Conservation (phyloP, 1,140 invertebrate species). For the Drosophila aff. region DNA sequence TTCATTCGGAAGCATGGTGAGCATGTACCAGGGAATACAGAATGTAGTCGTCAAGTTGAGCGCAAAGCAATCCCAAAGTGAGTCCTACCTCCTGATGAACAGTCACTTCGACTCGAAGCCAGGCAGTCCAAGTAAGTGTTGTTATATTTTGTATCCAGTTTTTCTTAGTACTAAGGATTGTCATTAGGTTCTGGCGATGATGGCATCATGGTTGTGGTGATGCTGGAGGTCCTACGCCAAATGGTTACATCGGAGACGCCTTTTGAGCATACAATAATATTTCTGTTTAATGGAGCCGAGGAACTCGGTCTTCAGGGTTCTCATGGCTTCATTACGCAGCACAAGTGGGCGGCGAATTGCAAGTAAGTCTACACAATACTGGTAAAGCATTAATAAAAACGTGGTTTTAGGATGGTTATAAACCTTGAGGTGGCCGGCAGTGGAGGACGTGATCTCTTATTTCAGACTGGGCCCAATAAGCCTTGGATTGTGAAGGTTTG, state of each 20-base stretch:
- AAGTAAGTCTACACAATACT: slow-evolving; percentile 34
- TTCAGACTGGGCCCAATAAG: slow-evolving; percentile 96
- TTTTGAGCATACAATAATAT: slow-evolving; percentile 86
- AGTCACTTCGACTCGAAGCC: slow-evolving; percentile 97
- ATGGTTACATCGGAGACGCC: slow-evolving; percentile 48
- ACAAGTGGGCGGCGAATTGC: slow-evolving; percentile 89
- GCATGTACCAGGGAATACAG: slow-evolving; percentile 89
- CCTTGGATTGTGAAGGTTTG: slow-evolving; percentile 94
- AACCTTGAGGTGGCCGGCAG: slow-evolving; percentile 90
- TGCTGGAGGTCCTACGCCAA: slow-evolving; percentile 91
- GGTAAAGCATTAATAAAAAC: neutral
- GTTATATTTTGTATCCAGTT: too few species aligned
- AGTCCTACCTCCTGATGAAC: slow-evolving; percentile 91
- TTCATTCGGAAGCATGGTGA: slow-evolving; percentile 90
- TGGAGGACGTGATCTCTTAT: slow-evolving; percentile 95
- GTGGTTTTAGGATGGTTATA: slow-evolving; percentile 13
- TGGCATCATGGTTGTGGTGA: slow-evolving; percentile 94
- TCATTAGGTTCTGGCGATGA: slow-evolving; percentile 88
- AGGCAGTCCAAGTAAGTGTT: slow-evolving; percentile 86
- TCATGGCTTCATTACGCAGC: slow-evolving; percentile 92
- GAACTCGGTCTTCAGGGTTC: slow-evolving; percentile 87
- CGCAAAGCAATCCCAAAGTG: slow-evolving; percentile 76
- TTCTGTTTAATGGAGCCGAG: slow-evolving; percentile 96
- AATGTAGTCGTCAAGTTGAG: slow-evolving; percentile 92
- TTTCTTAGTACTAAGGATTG: neutral